A percentile compares a stretch with the other conserved stretches of the same genome.
Conservation (phyloP, 2,797 vertebrate genomes). For the Coreius guichenoti region DNA sequence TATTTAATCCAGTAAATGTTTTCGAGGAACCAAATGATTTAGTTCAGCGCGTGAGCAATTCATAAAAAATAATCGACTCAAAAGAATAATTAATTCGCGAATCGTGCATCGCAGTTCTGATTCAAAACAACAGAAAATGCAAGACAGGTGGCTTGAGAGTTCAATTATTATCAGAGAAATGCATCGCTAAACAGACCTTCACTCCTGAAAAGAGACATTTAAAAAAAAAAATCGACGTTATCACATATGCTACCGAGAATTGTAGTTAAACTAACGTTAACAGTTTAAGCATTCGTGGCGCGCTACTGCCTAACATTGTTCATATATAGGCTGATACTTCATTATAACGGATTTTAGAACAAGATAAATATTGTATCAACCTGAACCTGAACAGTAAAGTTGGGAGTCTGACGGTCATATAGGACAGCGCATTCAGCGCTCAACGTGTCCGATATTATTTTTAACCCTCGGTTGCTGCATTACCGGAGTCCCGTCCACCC, state of each 20-base stretch:
- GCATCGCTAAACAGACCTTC: background rate
- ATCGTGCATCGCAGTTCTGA: background rate
- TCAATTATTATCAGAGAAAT: background rate
- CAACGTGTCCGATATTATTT: constrained; percentile 24
- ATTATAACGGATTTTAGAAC: background rate
- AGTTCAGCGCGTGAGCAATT: background rate
- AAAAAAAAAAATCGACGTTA: background rate
- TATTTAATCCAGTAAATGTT: background rate
- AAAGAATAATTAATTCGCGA: background rate
- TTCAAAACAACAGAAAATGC: constrained; percentile 4
- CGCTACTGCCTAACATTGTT: background rate
- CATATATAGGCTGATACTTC: background rate
- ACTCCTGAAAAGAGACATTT: background rate
- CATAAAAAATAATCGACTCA: constrained; percentile 10
- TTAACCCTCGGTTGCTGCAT: constrained; percentile 42
- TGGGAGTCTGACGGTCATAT: background rate
- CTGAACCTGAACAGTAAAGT: background rate
- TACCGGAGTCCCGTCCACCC: constrained; percentile 50
- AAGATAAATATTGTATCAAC: background rate
- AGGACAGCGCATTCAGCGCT: background rate
- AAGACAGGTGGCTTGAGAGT: background rate
- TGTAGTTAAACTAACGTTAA: background rate
- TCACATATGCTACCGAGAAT: background rate
- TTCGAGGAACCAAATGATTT: background rate
- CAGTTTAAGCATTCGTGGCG: background rate